Conservation (phyloP, 2,797 vertebrate species). For the Gymnoscopelus microlampas region DNA sequence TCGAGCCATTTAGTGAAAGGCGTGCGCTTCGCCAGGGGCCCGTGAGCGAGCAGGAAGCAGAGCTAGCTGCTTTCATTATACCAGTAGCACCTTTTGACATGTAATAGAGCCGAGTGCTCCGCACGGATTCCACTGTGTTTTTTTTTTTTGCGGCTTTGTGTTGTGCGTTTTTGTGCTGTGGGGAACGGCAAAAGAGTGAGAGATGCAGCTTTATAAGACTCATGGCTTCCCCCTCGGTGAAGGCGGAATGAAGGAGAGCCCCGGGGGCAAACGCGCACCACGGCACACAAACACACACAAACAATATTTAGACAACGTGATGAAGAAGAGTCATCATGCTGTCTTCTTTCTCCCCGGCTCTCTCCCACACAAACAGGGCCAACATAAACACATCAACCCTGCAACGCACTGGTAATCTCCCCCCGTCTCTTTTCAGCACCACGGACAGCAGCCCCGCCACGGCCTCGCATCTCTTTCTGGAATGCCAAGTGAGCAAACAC, state of each 20-base stretch:
- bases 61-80: slow-evolving; percentile 28
- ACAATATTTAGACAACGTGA: slow-evolving; percentile 15
- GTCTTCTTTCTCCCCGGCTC: too few species aligned
- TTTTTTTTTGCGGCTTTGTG: slow-evolving; percentile 60
- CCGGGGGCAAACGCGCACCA: slow-evolving; percentile 60
- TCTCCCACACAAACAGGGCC: not conserved
- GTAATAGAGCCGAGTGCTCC: slow-evolving; percentile 43
- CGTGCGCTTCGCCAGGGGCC: too few species aligned
- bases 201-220: slow-evolving; percentile 58
- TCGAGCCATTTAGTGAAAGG: slow-evolving; percentile 39
- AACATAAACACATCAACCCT: not conserved
- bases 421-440: slow-evolving; percentile 41
- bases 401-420: not conserved
- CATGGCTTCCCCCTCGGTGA: slow-evolving; percentile 67
- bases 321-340: too few species aligned
- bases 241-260: slow-evolving; percentile 66
- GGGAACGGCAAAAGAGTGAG: slow-evolving; percentile 46
- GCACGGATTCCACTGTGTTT: slow-evolving; percentile 37
- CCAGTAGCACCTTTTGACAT: slow-evolving; percentile 45
- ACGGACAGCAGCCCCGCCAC: slow-evolving; percentile 22
- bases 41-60: too few species aligned
- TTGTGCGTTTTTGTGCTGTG: slow-evolving; percentile 53
- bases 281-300: slow-evolving; percentile 20
- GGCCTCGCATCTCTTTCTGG: not conserved
- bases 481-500: not conserved